Percentiles rank a stretch among this genome's conserved stretches.
These are phyloP conservation scores for Manis pentadactyla DNA, from an alignment of 2,797 vertebrate species.

Conservation along the genomic window DNA sequence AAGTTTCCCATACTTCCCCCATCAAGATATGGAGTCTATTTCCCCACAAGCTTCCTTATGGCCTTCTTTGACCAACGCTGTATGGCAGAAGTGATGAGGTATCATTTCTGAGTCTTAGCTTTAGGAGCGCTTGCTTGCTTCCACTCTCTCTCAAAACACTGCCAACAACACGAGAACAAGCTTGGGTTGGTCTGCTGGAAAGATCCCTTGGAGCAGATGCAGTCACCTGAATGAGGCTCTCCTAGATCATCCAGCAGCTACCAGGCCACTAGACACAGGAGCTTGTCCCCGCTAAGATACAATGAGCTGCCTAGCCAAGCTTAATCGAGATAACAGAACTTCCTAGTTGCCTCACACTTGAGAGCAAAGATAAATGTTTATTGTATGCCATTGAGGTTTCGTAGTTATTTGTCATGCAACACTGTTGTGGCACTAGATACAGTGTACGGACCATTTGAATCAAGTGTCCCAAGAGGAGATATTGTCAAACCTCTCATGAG, in stretches of 20 bases:
- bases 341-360: background rate
- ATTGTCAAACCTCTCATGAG: background rate
- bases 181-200: background rate
- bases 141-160: background rate
- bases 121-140: background rate
- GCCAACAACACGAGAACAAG: background rate
- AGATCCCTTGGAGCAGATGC: background rate
- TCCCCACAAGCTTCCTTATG: background rate
- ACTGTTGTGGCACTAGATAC: background rate
- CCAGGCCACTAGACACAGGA: background rate
- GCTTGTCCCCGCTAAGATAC: background rate
- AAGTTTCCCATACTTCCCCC: background rate
- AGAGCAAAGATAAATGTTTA: constrained; percentile 24
- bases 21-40: background rate
- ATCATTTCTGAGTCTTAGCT: background rate
- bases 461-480: background rate
- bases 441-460: background rate
- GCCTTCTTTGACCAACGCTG: background rate
- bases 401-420: background rate
- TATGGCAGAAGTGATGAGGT: background rate
- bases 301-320: background rate
- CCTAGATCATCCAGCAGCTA: background rate
- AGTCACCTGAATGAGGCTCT: background rate
- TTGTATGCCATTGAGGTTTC: background rate
- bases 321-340: background rate